phyloP scores from a whole-genome alignment of 2,888 invertebrate genomes.

The Andrena praecox region DNA sequence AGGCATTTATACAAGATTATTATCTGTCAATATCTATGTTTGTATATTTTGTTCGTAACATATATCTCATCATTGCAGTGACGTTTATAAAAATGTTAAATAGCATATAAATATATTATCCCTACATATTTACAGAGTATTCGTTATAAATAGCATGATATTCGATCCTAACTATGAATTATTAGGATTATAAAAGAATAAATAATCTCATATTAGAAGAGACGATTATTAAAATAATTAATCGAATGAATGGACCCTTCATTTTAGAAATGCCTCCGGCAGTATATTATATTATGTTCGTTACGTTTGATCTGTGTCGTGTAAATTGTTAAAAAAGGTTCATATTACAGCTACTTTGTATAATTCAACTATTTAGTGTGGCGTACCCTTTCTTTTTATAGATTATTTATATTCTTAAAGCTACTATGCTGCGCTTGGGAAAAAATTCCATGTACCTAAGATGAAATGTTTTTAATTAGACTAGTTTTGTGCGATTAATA shows the following conservation, averaged over 20 bases:
- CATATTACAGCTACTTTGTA: conserved; percentile 35
- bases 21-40: conserved; percentile 25
- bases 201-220: conserved; percentile 59
- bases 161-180: conserved; percentile 34
- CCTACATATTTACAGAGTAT: conserved; percentile 67
- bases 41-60: conserved; percentile 50
- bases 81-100: conserved; percentile 76
- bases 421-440: conserved; percentile 38
- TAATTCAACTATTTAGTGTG: conserved; percentile 11
- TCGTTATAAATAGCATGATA: conserved; percentile 47
- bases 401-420: conserved; percentile 48
- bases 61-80: conserved; percentile 46
- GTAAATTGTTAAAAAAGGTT: conserved; percentile 57
- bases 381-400: conserved; percentile 13
- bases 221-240: conserved; percentile 41
- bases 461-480: conserved; percentile 54
- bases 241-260: conserved; percentile 52
- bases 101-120: conserved; percentile 76
- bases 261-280: conserved; percentile 47
- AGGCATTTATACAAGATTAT: not conserved
- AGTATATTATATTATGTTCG: conserved; percentile 32
- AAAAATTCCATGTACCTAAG: conserved; percentile 46
- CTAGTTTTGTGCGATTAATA: conserved; percentile 59
- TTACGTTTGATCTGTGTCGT: conserved; percentile 20
- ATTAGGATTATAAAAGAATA: conserved; percentile 58